Evolutionary conservation across 1,140 invertebrate genomes (phyloP).

Genomic region (Rhysida immarginata): DNA sequence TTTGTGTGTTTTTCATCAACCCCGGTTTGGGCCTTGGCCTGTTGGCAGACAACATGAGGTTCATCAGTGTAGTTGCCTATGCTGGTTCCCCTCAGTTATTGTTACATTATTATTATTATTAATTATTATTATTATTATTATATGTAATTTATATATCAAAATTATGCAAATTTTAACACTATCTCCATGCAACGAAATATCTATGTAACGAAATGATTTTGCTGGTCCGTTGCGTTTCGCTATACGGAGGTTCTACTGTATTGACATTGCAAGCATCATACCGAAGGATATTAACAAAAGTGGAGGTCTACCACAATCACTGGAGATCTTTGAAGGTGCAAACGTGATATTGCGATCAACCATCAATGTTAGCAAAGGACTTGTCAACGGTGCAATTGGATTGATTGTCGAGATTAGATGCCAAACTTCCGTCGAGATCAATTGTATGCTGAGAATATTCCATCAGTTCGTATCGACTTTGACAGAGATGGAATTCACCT

Average conservation of each 20-base stretch:
- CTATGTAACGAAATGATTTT: too few relatives aligned
- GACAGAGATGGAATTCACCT: constrained; percentile 1
- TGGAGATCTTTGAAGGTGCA: constrained; percentile 12
- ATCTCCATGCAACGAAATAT: too few relatives aligned
- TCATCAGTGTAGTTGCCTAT: too few relatives aligned
- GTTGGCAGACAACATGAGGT: too few relatives aligned
- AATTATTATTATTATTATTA: too few relatives aligned
- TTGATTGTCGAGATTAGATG: constrained; percentile 13
- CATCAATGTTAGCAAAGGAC: constrained; percentile 5
- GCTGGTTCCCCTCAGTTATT: too few relatives aligned
- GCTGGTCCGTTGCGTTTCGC: too few relatives aligned
- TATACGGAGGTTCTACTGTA: constrained; percentile 7
- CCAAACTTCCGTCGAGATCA: constrained; percentile 8
- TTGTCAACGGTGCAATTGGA: constrained; percentile 16
- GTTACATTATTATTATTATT: too few relatives aligned
- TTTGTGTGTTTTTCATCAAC: too few relatives aligned
- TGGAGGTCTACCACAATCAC: constrained; percentile 11
- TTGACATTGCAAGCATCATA: constrained; percentile 2
- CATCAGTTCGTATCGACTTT: constrained; percentile 10
- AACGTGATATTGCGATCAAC: constrained; percentile 15
- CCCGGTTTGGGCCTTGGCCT: too few relatives aligned
- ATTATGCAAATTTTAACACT: too few relatives aligned
- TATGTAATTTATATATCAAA: too few relatives aligned
- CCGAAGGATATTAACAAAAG: constrained; percentile 13
- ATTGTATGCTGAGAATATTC: constrained; percentile 7